Evolutionary conservation across 1,140 invertebrate species (phyloP).

Genomic region (Ruditapes philippinarum): DNA sequence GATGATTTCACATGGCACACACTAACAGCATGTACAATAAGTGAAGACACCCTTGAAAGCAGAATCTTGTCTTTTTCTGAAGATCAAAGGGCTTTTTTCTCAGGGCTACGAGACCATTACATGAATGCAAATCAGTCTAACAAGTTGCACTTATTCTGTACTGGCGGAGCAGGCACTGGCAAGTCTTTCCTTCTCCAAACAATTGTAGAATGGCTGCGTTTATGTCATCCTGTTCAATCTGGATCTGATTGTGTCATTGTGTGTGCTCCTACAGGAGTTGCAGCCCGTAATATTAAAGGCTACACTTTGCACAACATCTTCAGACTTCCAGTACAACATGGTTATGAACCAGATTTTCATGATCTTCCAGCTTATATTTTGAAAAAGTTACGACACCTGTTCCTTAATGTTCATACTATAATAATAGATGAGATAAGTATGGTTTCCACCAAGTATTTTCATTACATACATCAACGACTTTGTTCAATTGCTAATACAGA

Average conservation of each 20-base stretch:
- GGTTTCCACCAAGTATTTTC: conserved; percentile 48
- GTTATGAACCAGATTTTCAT: background rate
- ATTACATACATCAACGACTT: conserved; percentile 61
- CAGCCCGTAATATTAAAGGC: conserved; percentile 8
- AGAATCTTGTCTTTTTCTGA: background rate
- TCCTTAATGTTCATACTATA: conserved; percentile 57
- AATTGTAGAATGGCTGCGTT: background rate
- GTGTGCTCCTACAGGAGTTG: conserved; percentile 50
- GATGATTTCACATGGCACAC: too few relatives aligned
- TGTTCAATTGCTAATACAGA: conserved; percentile 51
- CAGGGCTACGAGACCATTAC: background rate
- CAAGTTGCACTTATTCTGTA: background rate
- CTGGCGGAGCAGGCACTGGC: conserved; percentile 29
- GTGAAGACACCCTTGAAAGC: background rate
- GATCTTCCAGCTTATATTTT: background rate
- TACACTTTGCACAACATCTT: conserved; percentile 21
- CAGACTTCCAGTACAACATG: conserved; percentile 1
- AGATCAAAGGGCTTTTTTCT: conserved; percentile 5
- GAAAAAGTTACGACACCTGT: conserved; percentile 19
- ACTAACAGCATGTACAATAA: too few relatives aligned
- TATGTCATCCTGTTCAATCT: background rate
- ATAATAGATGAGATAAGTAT: conserved; percentile 71
- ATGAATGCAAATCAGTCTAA: background rate
- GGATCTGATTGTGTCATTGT: background rate
- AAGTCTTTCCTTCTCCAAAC: background rate